A percentile compares a stretch with the other conserved stretches of the same genome.
Conservation (phyloP, 2,113 vertebrate species). For the Syrrhaptes paradoxus region DNA sequence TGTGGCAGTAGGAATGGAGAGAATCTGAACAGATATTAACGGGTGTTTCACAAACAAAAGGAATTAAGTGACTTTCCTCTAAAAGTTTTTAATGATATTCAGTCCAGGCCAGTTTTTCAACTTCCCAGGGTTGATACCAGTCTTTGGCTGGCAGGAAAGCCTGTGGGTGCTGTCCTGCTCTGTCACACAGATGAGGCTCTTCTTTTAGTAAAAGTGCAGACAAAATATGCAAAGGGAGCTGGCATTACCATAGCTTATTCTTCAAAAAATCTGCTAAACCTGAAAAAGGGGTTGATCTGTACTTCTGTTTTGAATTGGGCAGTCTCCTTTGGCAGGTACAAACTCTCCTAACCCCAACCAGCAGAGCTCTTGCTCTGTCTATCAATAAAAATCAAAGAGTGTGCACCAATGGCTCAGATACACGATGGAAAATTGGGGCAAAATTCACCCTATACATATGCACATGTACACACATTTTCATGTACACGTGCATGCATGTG, state of each 20-base stretch:
- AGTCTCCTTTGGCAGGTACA: accelerated
- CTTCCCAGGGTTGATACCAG: background rate
- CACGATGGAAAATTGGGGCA: background rate
- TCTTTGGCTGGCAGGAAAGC: background rate
- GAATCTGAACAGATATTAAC: background rate
- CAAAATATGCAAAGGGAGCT: background rate
- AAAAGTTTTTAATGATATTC: background rate
- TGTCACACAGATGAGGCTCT: background rate
- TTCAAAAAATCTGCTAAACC: background rate
- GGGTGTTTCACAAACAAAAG: slow-evolving; percentile 18
- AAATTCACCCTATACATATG: background rate
- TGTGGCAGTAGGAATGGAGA: slow-evolving; percentile 7
- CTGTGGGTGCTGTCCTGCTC: background rate
- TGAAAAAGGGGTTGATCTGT: background rate
- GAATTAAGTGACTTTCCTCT: background rate
- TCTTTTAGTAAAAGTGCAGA: background rate
- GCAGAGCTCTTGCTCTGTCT: background rate
- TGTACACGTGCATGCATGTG: too few relatives aligned
- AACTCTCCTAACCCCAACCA: background rate
- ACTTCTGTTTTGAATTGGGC: background rate
- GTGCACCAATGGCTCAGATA: background rate
- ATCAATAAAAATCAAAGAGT: background rate
- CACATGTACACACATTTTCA: accelerated
- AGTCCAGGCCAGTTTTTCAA: background rate
- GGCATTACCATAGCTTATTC: accelerated